Percentiles rank a stretch among this genome's conserved stretches.
Conservation (phyloP, 2,113 vertebrate species). For the Paramormyrops kingsleyae region DNA sequence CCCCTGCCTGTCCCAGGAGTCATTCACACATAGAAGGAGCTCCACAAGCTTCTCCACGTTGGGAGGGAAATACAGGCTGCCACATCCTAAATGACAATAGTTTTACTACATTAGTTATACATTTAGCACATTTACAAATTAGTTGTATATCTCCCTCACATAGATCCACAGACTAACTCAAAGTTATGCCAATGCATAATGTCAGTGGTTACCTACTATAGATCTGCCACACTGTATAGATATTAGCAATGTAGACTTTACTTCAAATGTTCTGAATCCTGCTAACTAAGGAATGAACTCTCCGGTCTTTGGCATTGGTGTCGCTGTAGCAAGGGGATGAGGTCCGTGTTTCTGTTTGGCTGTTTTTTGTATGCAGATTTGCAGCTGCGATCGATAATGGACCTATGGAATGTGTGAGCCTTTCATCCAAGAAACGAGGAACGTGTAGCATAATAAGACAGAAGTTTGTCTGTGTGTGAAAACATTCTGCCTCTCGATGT, state of each 20-base stretch:
- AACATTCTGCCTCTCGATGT: constrained; percentile 10
- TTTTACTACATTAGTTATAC: not conserved
- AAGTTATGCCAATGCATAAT: not conserved
- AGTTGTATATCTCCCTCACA: not conserved
- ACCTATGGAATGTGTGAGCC: constrained; percentile 19
- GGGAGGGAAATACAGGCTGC: not conserved
- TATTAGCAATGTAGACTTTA: not conserved
- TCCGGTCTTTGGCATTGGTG: not conserved
- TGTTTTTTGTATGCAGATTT: constrained; percentile 2
- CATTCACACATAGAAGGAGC: not conserved
- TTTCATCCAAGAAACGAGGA: constrained; percentile 36
- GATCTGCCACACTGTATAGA: not conserved
- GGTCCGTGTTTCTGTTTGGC: not conserved
- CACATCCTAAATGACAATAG: not conserved
- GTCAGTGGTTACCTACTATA: not conserved
- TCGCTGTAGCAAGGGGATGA: not conserved
- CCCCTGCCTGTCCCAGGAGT: not conserved
- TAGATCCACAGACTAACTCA: not conserved
- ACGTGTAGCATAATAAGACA: constrained; percentile 28
- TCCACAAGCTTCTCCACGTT: not conserved
- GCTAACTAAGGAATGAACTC: not conserved
- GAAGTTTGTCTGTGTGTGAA: constrained; percentile 7
- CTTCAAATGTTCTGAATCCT: not conserved
- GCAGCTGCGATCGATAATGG: constrained; percentile 10
- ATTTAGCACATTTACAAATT: not conserved